phyloP scores from a whole-genome alignment of 2,113 vertebrate genomes.

The Rhabdornis inornatus region DNA sequence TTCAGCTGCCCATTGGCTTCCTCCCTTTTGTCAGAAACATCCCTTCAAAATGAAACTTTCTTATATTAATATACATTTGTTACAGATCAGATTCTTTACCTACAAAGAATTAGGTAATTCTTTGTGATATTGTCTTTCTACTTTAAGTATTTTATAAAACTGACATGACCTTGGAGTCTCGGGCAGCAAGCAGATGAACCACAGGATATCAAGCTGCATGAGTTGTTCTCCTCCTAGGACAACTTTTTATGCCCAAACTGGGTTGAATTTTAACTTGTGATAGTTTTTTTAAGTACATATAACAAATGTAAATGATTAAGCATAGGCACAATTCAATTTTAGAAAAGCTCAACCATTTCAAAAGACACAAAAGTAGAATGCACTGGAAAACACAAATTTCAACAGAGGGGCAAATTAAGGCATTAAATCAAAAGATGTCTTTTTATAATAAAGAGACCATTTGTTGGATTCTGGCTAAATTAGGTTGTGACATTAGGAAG shows the following conservation, averaged over 20 bases:
- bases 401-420: neutral
- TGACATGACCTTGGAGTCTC: neutral
- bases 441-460: neutral
- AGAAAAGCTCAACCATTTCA: neutral
- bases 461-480: neutral
- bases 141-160: neutral
- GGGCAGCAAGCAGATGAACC: neutral
- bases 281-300: neutral
- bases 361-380: neutral
- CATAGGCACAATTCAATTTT: neutral
- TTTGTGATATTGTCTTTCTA: neutral
- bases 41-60: neutral
- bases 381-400: neutral
- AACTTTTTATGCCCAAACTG: neutral
- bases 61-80: neutral
- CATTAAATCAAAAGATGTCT: neutral
- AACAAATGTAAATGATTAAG: neutral
- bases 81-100: neutral
- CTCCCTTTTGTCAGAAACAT: neutral
- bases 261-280: neutral
- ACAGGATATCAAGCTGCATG: neutral
- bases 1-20: neutral
- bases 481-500: neutral
- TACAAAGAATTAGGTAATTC: neutral
- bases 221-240: neutral